Evolutionary conservation across 1,140 invertebrate species (phyloP).

Genomic region (Drosophila erecta): DNA sequence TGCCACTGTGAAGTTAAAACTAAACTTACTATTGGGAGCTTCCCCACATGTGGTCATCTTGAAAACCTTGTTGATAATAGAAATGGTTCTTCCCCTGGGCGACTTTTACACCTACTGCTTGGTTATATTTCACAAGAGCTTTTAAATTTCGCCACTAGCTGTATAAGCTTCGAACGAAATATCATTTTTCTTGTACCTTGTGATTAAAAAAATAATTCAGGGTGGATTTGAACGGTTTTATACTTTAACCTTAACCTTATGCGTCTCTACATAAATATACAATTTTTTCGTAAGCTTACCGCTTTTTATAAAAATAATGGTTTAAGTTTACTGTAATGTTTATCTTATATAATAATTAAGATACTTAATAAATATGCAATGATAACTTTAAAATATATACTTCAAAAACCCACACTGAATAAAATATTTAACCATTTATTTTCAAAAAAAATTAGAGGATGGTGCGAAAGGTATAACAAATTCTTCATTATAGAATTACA

Average conservation of each 20-base stretch:
- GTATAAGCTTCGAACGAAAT: background rate
- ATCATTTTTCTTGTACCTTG: too few species aligned
- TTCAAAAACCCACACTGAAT: background rate
- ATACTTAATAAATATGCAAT: background rate
- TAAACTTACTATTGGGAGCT: slow-evolving; percentile 18
- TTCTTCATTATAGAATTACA: slow-evolving; percentile 28
- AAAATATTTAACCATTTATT: slow-evolving; percentile 9
- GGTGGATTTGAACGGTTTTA: too few species aligned
- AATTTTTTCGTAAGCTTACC: too few species aligned
- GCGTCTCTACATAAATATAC: background rate
- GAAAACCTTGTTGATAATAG: background rate
- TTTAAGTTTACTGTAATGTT: background rate
- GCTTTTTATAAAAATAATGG: background rate
- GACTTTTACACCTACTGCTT: slow-evolving; percentile 4
- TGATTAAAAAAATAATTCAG: too few species aligned
- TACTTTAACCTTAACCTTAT: too few species aligned
- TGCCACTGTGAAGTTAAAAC: too few species aligned
- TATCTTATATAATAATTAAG: background rate
- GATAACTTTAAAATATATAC: background rate
- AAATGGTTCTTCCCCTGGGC: background rate
- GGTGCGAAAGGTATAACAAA: slow-evolving; percentile 27
- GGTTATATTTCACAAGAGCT: slow-evolving; percentile 21
- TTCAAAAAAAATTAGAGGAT: slow-evolving; percentile 17
- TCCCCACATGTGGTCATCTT: slow-evolving; percentile 13
- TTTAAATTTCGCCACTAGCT: slow-evolving; percentile 3